Conservation (phyloP, 2,797 vertebrate genomes). For the Galago senegalensis region DNA sequence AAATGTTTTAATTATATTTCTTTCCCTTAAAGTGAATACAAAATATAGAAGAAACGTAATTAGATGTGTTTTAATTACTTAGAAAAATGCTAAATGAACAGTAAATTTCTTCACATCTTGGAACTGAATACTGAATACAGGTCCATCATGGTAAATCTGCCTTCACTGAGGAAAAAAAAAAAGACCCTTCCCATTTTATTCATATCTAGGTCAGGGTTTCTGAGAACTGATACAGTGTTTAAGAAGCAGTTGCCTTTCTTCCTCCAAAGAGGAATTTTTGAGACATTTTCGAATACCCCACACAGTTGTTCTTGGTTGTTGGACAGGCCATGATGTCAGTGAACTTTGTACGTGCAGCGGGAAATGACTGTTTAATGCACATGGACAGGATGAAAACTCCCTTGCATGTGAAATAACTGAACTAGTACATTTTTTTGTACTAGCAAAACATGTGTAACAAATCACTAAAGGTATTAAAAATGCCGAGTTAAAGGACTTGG, state of each 20-base stretch:
- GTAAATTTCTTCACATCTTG: not conserved
- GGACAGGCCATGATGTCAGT: not conserved
- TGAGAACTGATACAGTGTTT: conserved; percentile 57
- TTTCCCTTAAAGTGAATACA: conserved; percentile 32
- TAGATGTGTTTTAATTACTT: conserved; percentile 23
- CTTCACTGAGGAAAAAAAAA: conserved; percentile 64
- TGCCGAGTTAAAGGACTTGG: not conserved
- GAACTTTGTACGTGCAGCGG: not conserved
- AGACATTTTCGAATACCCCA: conserved; percentile 60
- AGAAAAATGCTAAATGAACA: conserved; percentile 34
- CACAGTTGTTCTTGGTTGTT: conserved; percentile 37
- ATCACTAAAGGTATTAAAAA: not conserved
- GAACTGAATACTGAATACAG: not conserved
- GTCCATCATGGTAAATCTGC: not conserved
- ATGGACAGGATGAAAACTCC: not conserved
- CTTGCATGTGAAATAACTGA: conserved; percentile 22
- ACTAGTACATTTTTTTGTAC: not conserved
- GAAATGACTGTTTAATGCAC: not conserved
- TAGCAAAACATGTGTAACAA: conserved; percentile 4
- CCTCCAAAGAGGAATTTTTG: not conserved
- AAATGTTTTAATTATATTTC: conserved; percentile 21
- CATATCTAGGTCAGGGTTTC: conserved; percentile 73
- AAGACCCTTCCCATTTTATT: conserved; percentile 24
- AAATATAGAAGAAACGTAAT: conserved; percentile 46
- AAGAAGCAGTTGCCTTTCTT: conserved; percentile 62